Evolutionary conservation across 2,797 vertebrate species (phyloP).

Genomic region (Bradypus variegatus): DNA sequence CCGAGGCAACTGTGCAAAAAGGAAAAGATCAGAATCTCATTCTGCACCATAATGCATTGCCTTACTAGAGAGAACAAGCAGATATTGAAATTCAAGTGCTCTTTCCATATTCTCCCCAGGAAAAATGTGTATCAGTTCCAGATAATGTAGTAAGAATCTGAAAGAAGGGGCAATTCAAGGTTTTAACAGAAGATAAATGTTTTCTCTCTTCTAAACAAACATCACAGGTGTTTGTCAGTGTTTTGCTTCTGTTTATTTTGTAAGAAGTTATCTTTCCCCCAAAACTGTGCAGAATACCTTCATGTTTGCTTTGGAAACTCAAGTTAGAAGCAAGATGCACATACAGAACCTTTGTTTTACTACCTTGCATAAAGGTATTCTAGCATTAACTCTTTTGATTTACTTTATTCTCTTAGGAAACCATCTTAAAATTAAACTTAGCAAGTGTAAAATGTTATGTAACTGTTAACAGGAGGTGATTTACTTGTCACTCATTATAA

Average conservation of each 20-base stretch:
- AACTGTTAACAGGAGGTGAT: conserved; percentile 31
- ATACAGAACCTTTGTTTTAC: not conserved
- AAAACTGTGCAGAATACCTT: not conserved
- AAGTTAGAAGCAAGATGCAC: not conserved
- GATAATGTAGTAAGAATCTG: not conserved
- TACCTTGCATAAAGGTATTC: not conserved
- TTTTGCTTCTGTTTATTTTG: not conserved
- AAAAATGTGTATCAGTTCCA: not conserved
- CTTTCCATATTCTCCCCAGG: not conserved
- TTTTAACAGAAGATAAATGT: not conserved
- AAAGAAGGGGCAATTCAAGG: not conserved
- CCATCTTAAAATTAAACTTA: conserved; percentile 9
- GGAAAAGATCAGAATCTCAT: conserved; percentile 44
- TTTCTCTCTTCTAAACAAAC: not conserved
- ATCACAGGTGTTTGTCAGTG: not conserved
- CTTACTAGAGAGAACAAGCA: not conserved
- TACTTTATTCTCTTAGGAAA: conserved; percentile 24
- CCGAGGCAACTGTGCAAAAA: conserved; percentile 19
- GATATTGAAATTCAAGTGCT: not conserved
- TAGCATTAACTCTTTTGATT: not conserved
- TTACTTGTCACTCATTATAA: conserved; percentile 31
- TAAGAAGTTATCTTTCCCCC: not conserved
- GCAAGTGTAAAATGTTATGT: conserved; percentile 27
- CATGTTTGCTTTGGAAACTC: not conserved
- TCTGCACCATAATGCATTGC: not conserved